Evolutionary conservation across 1,140 invertebrate genomes (phyloP).

Genomic region (Cecropterus lyciades): DNA sequence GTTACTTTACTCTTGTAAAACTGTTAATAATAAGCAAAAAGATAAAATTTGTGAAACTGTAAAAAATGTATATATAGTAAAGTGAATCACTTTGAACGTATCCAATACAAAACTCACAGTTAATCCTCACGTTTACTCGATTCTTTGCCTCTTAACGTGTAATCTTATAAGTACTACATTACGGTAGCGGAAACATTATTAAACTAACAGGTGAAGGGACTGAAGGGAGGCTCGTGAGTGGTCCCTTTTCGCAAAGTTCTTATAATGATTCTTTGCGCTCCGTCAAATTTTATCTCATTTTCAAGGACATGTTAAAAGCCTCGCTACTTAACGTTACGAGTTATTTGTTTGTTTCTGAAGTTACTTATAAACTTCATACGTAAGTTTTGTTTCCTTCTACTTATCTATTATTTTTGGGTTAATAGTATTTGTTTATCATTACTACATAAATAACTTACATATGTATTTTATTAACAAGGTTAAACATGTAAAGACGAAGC

Average conservation of each 20-base stretch:
- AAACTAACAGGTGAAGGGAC: conserved; percentile 1
- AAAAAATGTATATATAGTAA: too few relatives aligned
- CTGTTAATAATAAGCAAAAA: too few relatives aligned
- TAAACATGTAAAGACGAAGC: too few relatives aligned
- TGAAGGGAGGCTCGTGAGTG: conserved; percentile 3
- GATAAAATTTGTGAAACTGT: too few relatives aligned
- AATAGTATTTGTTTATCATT: too few relatives aligned
- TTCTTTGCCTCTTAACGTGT: neutral
- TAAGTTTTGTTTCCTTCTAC: neutral
- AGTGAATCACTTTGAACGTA: too few relatives aligned
- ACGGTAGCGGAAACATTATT: neutral
- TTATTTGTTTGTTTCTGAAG: neutral
- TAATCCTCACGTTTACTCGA: neutral
- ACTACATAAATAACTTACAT: too few relatives aligned
- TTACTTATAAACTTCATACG: neutral
- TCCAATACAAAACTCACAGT: neutral
- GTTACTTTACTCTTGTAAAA: too few relatives aligned
- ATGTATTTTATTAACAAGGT: too few relatives aligned
- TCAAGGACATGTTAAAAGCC: conserved; percentile 15
- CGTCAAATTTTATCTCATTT: conserved; percentile 13
- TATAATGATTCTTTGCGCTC: conserved; percentile 21
- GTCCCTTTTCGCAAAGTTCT: conserved; percentile 10
- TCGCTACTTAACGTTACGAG: conserved; percentile 9
- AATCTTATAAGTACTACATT: conserved; percentile 2
- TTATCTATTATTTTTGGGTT: too few relatives aligned